Base-by-base conservation (phyloP, 2,797 vertebrate genomes). In the Lagocephalus sceleratus region DNA sequence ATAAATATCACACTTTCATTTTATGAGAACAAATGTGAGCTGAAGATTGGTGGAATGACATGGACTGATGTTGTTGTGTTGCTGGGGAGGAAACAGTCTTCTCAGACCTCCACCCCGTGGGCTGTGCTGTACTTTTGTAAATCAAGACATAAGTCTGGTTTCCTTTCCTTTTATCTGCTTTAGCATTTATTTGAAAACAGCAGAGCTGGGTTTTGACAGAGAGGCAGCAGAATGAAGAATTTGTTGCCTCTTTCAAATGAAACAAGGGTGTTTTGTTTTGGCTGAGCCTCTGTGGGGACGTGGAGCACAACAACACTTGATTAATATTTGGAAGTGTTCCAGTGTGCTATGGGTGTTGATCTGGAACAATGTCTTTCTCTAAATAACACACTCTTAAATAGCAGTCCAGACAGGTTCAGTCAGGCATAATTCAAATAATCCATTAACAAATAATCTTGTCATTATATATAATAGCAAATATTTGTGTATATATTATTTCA, bases 191-290 rank as follows among this genome's bases (percentile, higher is more conserved):
- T 80, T 78, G 81, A 79, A 67, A 78, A 60, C 75, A 82, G 57
- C 76, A n/a, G n/a, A n/a, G n/a, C n/a, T n/a, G n/a, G n/a, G n/a
- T n/a, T 77, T 68, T 60, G 72, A 44, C 49, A 3, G 6, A 54
- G 44, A 73, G 73, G 56, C 46, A 58, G 46, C 54, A 82, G 74
- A 51, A 75, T 72, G 47, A 57, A 51, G 57, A 64, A 76, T 74
- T 54, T 65, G 53, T 68, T 83, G 78, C 76, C 65, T 62, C 52
- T 77, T 48, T 63, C 5, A 11, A 40, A 54, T 52, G 48, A 74
- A 68, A 76, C 57, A 62, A 69, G 40, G 25, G 26, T 47, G 65
- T 78, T 81, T 76, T 85, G 65, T 76, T 76, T 75, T 67, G 68
- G 75, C 75, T 79, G 71, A 52, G 56, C 35, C 45, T 72, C 15